A percentile compares a stretch with the other conserved stretches of the same genome.
Conservation (phyloP, 2,113 vertebrate species). For the Etheostoma cragini region DNA sequence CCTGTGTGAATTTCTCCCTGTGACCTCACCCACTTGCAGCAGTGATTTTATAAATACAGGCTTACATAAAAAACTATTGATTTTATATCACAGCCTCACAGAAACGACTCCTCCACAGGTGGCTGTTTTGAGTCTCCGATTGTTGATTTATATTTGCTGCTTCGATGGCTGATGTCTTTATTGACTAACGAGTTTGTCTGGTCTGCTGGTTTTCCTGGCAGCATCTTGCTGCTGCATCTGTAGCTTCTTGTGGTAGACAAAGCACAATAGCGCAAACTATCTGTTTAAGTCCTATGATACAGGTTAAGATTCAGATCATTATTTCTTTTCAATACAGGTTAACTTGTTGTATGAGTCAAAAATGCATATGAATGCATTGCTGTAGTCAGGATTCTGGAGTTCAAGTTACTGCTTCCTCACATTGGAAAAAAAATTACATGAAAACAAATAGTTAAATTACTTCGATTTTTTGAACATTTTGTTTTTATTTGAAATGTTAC, state of each 20-base stretch:
- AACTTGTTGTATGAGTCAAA: background rate
- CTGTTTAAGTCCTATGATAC: no score
- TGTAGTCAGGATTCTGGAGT: background rate
- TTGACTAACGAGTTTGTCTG: slow-evolving; percentile 50
- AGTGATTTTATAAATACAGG: slow-evolving; percentile 13
- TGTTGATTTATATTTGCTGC: slow-evolving; percentile 49
- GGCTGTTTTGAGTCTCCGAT: slow-evolving; percentile 17
- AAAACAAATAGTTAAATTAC: no score
- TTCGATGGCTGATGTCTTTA: slow-evolving; percentile 33
- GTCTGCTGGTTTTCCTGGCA: slow-evolving; percentile 26
- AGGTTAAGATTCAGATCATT: background rate
- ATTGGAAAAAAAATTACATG: no score
- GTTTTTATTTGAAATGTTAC: background rate
- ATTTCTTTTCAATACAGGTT: background rate
- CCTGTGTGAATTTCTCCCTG: slow-evolving; percentile 24
- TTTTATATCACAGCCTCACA: slow-evolving; percentile 17
- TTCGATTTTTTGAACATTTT: background rate
- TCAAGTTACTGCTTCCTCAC: no score
- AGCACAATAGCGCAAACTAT: background rate
- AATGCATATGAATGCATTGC: background rate
- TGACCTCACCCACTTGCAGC: slow-evolving; percentile 16
- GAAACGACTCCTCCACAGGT: slow-evolving; percentile 35
- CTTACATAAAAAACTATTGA: slow-evolving; percentile 51
- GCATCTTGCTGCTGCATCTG: slow-evolving; percentile 14
- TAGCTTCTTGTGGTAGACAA: background rate